phyloP scores from a whole-genome alignment of 2,888 invertebrate species.

The Philonicus albiceps region DNA sequence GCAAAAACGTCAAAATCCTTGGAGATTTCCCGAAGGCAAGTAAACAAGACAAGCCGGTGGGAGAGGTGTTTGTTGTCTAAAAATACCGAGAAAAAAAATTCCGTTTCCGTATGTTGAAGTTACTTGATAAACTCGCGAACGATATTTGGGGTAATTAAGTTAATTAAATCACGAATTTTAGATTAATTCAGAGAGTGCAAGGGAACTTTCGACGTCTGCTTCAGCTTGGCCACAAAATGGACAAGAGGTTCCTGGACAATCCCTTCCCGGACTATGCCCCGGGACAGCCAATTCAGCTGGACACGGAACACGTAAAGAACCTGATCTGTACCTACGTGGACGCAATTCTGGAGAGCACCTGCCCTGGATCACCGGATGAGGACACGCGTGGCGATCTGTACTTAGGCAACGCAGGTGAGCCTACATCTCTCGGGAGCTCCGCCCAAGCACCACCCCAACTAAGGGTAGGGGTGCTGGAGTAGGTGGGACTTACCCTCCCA shows the following conservation, averaged over 20 bases:
- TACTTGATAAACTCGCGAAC: background rate
- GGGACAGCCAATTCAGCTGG: slow-evolving; percentile 54
- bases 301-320: slow-evolving; percentile 59
- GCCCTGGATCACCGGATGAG: slow-evolving; percentile 57
- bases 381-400: slow-evolving; percentile 62
- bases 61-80: background rate
- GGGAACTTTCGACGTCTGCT: background rate
- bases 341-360: slow-evolving; percentile 59
- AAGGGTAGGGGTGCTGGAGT: background rate
- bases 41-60: slow-evolving; percentile 17
- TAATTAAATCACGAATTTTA: background rate
- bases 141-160: background rate
- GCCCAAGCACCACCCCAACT: background rate
- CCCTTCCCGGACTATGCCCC: slow-evolving; percentile 58
- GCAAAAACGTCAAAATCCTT: background rate
- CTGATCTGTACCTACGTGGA: slow-evolving; percentile 61
- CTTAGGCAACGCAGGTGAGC: slow-evolving; percentile 59
- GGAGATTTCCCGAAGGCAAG: background rate
- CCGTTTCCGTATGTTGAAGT: background rate
- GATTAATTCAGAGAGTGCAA: background rate
- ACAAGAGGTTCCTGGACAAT: slow-evolving; percentile 60
- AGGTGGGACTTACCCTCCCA: background rate
- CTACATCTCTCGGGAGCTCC: background rate
- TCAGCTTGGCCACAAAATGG: slow-evolving; percentile 52
- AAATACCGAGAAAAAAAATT: background rate